A percentile compares a stretch with the other conserved stretches of the same genome.
Conservation (phyloP, 2,797 vertebrate species). For the Crypturellus tataupa region DNA sequence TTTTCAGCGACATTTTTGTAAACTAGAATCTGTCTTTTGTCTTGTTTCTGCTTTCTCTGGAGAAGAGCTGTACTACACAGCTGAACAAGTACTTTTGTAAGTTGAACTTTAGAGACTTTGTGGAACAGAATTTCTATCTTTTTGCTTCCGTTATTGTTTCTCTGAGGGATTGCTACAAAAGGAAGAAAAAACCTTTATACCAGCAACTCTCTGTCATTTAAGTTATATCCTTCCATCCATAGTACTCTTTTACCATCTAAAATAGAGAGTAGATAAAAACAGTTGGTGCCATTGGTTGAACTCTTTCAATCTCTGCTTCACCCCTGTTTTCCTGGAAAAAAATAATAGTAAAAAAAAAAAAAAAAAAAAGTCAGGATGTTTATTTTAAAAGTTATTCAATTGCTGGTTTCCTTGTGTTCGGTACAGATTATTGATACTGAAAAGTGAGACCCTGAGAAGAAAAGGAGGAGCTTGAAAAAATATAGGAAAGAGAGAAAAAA, state of each 20-base stretch:
- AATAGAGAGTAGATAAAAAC: slow-evolving; percentile 44
- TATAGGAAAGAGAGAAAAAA: not conserved
- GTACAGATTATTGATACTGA: not conserved
- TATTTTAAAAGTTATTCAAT: slow-evolving; percentile 3
- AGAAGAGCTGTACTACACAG: not conserved
- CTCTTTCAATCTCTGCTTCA: slow-evolving; percentile 2
- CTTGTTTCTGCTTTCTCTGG: slow-evolving; percentile 1
- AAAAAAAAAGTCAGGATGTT: not conserved
- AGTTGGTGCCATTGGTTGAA: not conserved
- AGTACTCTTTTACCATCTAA: slow-evolving; percentile 17
- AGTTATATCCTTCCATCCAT: slow-evolving; percentile 4
- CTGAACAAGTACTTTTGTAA: not conserved
- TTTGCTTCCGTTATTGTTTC: slow-evolving; percentile 45
- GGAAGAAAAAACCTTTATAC: not conserved
- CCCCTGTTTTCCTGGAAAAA: not conserved
- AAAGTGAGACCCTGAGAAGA: not conserved
- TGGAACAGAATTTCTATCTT: not conserved
- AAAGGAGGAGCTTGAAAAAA: not conserved
- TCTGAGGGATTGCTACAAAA: slow-evolving; percentile 37
- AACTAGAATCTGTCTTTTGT: not conserved
- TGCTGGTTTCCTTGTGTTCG: not conserved
- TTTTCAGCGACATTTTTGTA: not conserved
- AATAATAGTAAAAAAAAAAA: not conserved
- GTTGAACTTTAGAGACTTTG: slow-evolving; percentile 28
- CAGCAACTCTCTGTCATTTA: not conserved